Base-by-base conservation (phyloP, 2,888 invertebrate genomes). In the Odontothrips loti region DNA sequence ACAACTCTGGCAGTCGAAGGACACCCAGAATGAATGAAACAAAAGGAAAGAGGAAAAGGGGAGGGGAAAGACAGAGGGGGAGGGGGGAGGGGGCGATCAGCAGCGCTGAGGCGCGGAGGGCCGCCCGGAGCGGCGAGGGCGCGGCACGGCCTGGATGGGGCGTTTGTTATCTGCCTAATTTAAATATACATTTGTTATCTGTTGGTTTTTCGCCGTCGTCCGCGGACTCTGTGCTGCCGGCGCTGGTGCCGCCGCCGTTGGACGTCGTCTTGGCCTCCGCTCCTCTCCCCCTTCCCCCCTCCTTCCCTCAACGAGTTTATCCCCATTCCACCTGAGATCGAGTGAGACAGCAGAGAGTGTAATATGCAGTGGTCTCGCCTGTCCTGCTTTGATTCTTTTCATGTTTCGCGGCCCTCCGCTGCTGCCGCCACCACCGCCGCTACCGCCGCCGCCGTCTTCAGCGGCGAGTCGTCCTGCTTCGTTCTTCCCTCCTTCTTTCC, bases 101-200 rank as follows among this genome's bases (percentile, higher is more conserved):
- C 51, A 27, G 68, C 68, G 4, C 11, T 23, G 27, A 8, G 68
- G 68, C n/a, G 4, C 23, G 68, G 68, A 27, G 68, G 68, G 68
- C 68, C 68, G 63, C 20, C 20, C 63, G n/a, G 68, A 68, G 51
- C 51, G 68, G 68, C 68, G 23, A 51, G 20, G 51, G 51, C 51
- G 27, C 9, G 68, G 23, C 68, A 27, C 9, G 2, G 68, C 68
- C 23, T 12, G 68, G 68, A 27, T 12, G 27, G 68, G 68, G 68
- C 68, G 68, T 75, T 75, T 75, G 68, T 75, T 75, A 75, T 75
- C 68, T 75, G 68, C 68, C 68, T 75, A 75, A 75, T 75, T 75
- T 75, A 75, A 75, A 75, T 75, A 75, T 75, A 75, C 68, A 75
- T 75, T 75, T 75, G 68, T 75, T 75, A 75, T 75, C 68, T 75